These are phyloP conservation scores for Kryptolebias marmoratus DNA, from an alignment of 2,113 vertebrate species.

Conservation along the genomic window DNA sequence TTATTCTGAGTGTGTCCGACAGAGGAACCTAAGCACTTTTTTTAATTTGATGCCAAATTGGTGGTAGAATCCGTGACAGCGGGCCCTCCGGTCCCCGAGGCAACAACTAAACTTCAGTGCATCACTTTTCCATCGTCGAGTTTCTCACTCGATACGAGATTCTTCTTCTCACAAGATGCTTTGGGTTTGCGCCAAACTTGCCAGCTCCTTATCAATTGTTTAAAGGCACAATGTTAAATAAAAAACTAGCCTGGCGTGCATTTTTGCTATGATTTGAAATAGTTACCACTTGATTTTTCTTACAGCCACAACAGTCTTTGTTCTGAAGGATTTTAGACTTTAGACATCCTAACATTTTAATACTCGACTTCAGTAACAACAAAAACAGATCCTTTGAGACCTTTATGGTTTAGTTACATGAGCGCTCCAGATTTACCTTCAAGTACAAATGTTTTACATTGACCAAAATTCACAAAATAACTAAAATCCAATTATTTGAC, in stretches of 20 bases:
- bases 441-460: constrained; percentile 28
- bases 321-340: not conserved
- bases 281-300: too few species aligned
- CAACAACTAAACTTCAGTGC: not conserved
- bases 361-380: too few species aligned
- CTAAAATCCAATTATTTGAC: constrained; percentile 49
- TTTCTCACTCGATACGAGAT: not conserved
- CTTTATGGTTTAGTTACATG: constrained; percentile 6
- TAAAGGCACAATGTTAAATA: not conserved
- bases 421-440: constrained; percentile 17
- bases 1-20: not conserved
- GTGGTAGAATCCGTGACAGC: not conserved
- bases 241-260: too few species aligned
- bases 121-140: not conserved
- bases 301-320: too few species aligned
- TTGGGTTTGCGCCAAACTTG: not conserved
- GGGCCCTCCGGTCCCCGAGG: not conserved
- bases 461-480: constrained; percentile 38
- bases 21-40: not conserved
- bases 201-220: not conserved
- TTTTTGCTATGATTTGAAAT: too few species aligned
- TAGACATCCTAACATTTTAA: not conserved
- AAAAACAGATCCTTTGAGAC: not conserved
- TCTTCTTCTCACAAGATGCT: not conserved
- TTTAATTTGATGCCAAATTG: not conserved